Evolutionary conservation across 2,113 vertebrate species (phyloP).

Genomic region (Rhodinocichla rosea): DNA sequence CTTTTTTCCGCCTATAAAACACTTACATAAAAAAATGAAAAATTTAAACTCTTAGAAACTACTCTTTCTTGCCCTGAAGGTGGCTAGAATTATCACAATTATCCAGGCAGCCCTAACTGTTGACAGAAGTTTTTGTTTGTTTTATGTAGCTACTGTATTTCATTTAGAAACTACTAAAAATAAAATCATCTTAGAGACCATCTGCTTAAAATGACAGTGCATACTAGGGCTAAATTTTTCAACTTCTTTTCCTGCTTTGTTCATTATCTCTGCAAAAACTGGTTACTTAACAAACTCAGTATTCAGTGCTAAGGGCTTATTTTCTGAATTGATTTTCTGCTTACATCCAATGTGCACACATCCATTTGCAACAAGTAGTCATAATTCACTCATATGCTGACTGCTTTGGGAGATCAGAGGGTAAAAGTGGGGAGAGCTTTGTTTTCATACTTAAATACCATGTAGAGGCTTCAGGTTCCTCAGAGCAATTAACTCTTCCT

Average conservation of each 20-base stretch:
- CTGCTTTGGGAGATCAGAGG: not conserved
- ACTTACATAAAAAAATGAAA: not conserved
- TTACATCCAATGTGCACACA: not conserved
- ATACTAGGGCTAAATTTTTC: not conserved
- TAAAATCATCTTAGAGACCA: slow-evolving; percentile 15
- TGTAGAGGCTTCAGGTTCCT: not conserved
- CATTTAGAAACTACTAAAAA: slow-evolving; percentile 54
- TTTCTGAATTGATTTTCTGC: not conserved
- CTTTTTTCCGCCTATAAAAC: not conserved
- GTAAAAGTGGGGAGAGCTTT: not conserved
- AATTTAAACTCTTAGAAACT: not conserved
- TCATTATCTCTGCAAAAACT: not conserved
- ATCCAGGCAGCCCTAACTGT: slow-evolving; percentile 1
- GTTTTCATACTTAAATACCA: not conserved
- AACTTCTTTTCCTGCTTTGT: not conserved
- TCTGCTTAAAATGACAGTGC: slow-evolving; percentile 36
- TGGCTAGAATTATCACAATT: not conserved
- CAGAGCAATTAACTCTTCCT: not conserved
- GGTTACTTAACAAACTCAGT: not conserved
- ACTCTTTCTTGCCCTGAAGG: not conserved
- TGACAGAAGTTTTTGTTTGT: slow-evolving; percentile 41
- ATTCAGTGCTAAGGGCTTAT: not conserved
- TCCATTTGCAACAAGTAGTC: not conserved
- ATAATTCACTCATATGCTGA: not conserved
- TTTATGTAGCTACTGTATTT: slow-evolving; percentile 27